A percentile compares a stretch with the other conserved stretches of the same genome.
Conservation (phyloP, 2,888 invertebrate genomes). For the Oligia strigilis region DNA sequence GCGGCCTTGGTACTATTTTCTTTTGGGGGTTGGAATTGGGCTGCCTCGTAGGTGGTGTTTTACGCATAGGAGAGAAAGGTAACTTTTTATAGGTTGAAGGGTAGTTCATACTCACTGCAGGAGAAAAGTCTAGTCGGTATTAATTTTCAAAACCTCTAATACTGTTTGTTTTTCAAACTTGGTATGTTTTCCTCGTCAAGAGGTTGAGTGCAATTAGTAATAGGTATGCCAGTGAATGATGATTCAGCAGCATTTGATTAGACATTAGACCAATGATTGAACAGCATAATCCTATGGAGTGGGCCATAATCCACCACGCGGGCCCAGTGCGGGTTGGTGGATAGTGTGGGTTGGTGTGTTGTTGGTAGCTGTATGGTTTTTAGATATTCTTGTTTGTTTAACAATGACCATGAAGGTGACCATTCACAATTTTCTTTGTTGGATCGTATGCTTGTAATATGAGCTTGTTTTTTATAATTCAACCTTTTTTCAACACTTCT, state of each 20-base stretch:
- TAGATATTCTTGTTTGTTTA: not conserved
- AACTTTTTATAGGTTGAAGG: not conserved
- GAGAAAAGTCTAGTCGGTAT: too few species aligned
- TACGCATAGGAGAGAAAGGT: too few species aligned
- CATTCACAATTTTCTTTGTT: not conserved
- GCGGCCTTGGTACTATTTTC: slow-evolving; percentile 22
- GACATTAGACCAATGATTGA: not conserved
- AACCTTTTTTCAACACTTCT: not conserved
- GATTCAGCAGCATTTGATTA: not conserved
- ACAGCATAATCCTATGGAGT: too few species aligned
- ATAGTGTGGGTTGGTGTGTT: not conserved
- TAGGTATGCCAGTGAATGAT: not conserved
- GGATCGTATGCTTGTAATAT: not conserved
- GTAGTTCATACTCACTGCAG: not conserved
- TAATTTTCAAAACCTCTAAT: not conserved
- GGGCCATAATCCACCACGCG: too few species aligned
- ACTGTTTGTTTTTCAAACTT: not conserved
- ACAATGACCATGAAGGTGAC: too few species aligned
- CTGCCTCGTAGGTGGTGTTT: not conserved
- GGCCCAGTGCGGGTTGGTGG: too few species aligned
- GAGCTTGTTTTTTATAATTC: not conserved
- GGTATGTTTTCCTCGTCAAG: not conserved
- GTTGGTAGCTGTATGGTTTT: not conserved
- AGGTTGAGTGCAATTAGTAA: not conserved
- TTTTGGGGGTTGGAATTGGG: not conserved